Conservation (phyloP, 2,888 invertebrate species). For the Drosophila differens region DNA sequence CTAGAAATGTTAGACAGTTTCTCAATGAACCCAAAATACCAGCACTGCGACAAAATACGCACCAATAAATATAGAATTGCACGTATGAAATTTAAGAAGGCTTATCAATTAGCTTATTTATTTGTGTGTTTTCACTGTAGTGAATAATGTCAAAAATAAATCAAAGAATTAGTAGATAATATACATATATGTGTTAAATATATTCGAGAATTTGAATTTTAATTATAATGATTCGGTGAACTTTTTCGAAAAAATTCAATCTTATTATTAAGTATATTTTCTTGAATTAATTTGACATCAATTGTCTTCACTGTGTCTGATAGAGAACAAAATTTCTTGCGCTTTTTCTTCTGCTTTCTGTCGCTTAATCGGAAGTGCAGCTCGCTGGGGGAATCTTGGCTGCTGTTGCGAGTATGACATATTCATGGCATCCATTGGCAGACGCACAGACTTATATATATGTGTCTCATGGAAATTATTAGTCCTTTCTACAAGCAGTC, state of each 20-base stretch:
- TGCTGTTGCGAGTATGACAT: constrained; percentile 60
- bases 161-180: background rate
- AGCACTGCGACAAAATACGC: constrained; percentile 29
- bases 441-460: background rate
- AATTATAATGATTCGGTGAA: background rate
- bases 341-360: constrained; percentile 33
- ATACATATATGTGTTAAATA: background rate
- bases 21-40: constrained; percentile 12
- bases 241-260: background rate
- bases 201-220: background rate
- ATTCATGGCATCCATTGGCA: constrained; percentile 67
- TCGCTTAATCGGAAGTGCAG: constrained; percentile 51
- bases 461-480: constrained; percentile 53
- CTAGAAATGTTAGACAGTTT: constrained; percentile 30
- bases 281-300: background rate
- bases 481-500: constrained; percentile 52
- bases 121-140: background rate
- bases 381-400: constrained; percentile 41
- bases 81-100: background rate
- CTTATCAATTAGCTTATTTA: background rate
- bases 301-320: constrained; percentile 25
- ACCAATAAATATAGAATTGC: background rate
- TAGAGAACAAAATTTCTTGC: constrained; percentile 19
- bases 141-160: background rate
- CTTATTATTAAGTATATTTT: background rate